Conservation (phyloP, 2,888 invertebrate genomes). For the Hyalella azteca region DNA sequence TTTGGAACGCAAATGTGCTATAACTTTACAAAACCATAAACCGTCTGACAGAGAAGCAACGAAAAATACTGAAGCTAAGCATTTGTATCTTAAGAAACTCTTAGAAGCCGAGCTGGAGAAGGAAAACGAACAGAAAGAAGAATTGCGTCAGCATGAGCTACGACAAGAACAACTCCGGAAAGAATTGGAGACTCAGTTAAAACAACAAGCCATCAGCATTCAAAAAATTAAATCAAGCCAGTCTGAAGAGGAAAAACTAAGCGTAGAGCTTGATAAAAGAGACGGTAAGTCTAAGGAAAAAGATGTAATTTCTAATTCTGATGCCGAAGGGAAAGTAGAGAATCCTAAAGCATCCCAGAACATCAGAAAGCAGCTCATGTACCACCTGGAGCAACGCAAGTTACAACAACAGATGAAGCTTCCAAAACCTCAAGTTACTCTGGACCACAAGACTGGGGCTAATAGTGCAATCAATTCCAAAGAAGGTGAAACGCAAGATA, state of each 20-base stretch:
- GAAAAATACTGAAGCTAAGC: not conserved
- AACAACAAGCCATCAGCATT: not conserved
- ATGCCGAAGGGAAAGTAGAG: not conserved
- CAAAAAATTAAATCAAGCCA: not conserved
- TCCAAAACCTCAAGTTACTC: no score
- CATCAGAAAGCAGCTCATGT: constrained; percentile 10
- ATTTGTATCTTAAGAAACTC: not conserved
- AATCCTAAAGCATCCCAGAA: not conserved
- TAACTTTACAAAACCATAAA: not conserved
- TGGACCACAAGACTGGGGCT: not conserved
- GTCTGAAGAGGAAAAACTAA: not conserved
- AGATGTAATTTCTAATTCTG: no score
- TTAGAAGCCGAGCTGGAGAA: not conserved
- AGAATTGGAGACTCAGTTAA: no score
- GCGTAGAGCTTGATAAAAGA: not conserved
- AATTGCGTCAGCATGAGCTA: not conserved
- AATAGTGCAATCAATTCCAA: not conserved
- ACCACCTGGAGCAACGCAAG: constrained; percentile 6
- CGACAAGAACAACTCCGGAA: no score
- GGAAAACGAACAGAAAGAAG: not conserved
- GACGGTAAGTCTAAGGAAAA: no score
- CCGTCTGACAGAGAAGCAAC: not conserved
- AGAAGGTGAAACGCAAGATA: not conserved
- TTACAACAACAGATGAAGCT: not conserved
- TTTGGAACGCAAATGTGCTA: not conserved